A percentile compares a stretch with the other conserved stretches of the same genome.
Conservation (phyloP, 2,888 invertebrate species). For the Caenorhabditis wallacei region DNA sequence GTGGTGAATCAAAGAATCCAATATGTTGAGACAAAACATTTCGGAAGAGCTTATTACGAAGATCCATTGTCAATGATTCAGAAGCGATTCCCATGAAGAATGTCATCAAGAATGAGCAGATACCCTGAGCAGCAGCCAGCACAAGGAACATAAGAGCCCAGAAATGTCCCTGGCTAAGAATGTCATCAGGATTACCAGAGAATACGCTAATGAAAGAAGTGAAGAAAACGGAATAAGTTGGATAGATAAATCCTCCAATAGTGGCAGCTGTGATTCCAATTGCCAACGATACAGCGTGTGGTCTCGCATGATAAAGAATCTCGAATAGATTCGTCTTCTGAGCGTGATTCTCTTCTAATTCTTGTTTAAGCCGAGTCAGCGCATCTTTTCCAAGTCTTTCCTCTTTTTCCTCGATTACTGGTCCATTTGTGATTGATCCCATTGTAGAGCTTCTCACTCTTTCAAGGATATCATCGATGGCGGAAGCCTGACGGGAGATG, state of each 20-base stretch:
- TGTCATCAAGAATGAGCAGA: constrained; percentile 82
- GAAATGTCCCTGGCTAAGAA: constrained; percentile 83
- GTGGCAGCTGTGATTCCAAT: constrained; percentile 83
- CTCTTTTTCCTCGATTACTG: constrained; percentile 40
- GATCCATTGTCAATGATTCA: constrained; percentile 83
- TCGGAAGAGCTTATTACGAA: constrained; percentile 83
- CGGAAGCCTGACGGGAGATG: constrained; percentile 33
- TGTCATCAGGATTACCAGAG: constrained; percentile 80
- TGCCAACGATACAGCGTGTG: constrained; percentile 78
- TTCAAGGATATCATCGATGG: constrained; percentile 35
- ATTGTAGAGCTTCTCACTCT: constrained; percentile 65
- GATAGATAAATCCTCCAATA: constrained; percentile 84
- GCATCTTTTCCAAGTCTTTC: constrained; percentile 70
- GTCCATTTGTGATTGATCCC: constrained; percentile 56
- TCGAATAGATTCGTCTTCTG: constrained; percentile 74
- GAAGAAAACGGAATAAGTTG: constrained; percentile 85
- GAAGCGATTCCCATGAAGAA: constrained; percentile 83
- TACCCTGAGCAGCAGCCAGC: constrained; percentile 84
- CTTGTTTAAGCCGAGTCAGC: constrained; percentile 68
- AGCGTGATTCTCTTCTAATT: constrained; percentile 72
- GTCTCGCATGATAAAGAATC: constrained; percentile 83
- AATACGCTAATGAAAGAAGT: constrained; percentile 80
- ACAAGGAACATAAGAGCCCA: constrained; percentile 84
- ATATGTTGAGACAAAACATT: constrained; percentile 84
- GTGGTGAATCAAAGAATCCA: constrained; percentile 84